phyloP scores from a whole-genome alignment of 1,140 invertebrate species.

The Dendroctonus ponderosae region DNA sequence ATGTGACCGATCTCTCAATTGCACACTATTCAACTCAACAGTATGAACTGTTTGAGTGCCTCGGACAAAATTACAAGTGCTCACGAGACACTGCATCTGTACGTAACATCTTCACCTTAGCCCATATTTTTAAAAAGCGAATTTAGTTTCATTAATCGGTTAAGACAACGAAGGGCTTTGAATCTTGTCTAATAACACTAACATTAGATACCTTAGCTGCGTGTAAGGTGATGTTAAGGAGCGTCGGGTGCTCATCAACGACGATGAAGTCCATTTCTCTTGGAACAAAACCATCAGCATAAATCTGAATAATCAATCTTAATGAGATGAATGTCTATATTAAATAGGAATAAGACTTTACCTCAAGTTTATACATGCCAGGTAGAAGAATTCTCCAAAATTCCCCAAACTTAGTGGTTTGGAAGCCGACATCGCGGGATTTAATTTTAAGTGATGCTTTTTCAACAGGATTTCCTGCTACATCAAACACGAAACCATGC shows the following conservation, averaged over 20 bases:
- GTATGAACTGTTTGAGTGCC: too few species aligned
- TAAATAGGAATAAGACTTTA: conserved; percentile 48
- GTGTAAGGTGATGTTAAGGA: conserved; percentile 79
- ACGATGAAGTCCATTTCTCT: conserved; percentile 83
- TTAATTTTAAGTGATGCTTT: conserved; percentile 82
- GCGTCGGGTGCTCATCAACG: conserved; percentile 79
- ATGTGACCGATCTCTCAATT: too few species aligned
- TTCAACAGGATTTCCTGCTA: conserved; percentile 76
- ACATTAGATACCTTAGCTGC: conserved; percentile 67
- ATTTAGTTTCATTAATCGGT: too few species aligned
- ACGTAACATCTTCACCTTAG: too few species aligned
- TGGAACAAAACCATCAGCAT: conserved; percentile 79
- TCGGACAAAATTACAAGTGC: too few species aligned
- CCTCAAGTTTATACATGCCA: conserved; percentile 80
- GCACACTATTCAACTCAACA: too few species aligned
- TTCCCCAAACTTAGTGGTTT: conserved; percentile 88
- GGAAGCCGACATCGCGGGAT: conserved; percentile 81
- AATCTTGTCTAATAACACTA: neutral
- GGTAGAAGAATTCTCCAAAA: conserved; percentile 88
- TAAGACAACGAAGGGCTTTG: neutral
- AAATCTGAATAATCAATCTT: conserved; percentile 60
- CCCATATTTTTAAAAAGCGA: too few species aligned
- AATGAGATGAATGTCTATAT: neutral
- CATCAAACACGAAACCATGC: conserved; percentile 80
- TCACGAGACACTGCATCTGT: too few species aligned